Percentiles rank a stretch among this genome's conserved stretches.
phyloP scores from a whole-genome alignment of 2,113 vertebrate genomes.

The Poicephalus gulielmi region DNA sequence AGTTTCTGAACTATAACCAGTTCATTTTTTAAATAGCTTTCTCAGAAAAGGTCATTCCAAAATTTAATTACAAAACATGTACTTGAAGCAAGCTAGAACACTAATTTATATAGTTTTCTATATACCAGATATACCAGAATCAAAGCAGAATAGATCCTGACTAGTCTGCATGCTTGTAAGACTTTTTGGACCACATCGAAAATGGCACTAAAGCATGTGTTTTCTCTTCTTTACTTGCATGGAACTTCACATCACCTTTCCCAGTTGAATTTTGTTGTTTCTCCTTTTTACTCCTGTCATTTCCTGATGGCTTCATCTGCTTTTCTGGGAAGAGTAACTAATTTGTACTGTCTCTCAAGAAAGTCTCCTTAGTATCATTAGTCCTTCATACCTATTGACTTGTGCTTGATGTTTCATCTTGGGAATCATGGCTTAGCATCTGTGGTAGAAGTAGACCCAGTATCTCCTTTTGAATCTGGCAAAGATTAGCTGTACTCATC shows the following conservation, averaged over 20 bases:
- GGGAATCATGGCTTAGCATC: background rate
- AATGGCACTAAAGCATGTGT: background rate
- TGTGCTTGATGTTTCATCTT: background rate
- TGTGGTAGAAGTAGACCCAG: background rate
- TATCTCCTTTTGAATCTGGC: background rate
- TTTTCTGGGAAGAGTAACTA: background rate
- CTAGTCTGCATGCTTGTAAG: background rate
- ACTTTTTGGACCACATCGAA: background rate
- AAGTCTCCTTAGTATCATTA: background rate
- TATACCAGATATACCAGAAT: background rate
- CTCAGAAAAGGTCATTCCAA: background rate
- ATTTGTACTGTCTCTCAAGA: background rate
- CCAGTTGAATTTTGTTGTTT: background rate
- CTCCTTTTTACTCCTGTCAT: background rate
- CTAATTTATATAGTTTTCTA: background rate
- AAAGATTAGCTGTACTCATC: background rate
- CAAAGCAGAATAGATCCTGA: conserved; percentile 7
- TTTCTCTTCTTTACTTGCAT: background rate
- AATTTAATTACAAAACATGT: background rate
- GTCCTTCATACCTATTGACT: background rate
- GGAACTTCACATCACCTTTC: background rate
- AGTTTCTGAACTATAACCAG: background rate
- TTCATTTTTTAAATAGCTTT: background rate
- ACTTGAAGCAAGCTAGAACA: background rate
- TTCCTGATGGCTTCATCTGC: background rate